A percentile compares a stretch with the other conserved stretches of the same genome.
phyloP scores from a whole-genome alignment of 1,140 invertebrate species.

The Hyles euphorbiae region DNA sequence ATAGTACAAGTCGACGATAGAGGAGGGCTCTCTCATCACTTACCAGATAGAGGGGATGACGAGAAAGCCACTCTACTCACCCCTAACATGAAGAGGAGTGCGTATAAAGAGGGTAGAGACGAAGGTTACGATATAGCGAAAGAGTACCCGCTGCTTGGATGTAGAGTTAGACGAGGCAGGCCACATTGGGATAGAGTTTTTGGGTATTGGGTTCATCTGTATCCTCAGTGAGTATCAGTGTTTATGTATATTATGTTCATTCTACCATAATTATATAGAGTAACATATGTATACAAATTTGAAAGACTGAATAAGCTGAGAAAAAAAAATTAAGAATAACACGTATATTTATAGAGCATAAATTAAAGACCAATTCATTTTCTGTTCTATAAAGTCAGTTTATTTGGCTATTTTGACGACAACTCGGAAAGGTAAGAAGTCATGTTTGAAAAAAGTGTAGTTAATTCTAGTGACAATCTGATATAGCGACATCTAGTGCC shows the following conservation, averaged over 20 bases:
- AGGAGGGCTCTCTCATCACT: conserved; percentile 38
- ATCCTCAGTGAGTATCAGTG: conserved; percentile 49
- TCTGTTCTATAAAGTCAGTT: no score
- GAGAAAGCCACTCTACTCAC: conserved; percentile 51
- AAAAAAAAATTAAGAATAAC: no score
- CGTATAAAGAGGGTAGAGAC: conserved; percentile 18
- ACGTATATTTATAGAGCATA: no score
- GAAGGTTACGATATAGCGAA: conserved; percentile 45
- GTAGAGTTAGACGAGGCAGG: conserved; percentile 50
- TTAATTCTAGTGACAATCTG: no score
- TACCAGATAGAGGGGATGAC: conserved; percentile 33
- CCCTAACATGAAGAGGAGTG: conserved; percentile 40
- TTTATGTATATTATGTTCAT: background rate
- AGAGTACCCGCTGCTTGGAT: conserved; percentile 55
- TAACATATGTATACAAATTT: no score
- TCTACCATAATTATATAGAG: no score
- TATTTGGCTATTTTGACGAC: no score
- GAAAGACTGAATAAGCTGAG: no score
- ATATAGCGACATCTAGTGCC: no score
- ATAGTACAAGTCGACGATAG: conserved; percentile 50
- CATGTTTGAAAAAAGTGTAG: no score
- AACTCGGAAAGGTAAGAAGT: no score
- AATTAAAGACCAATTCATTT: no score
- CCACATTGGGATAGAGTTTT: conserved; percentile 65
- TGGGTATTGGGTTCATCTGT: conserved; percentile 67